phyloP scores from a whole-genome alignment of 2,797 vertebrate species.

The Parauchenoglanis punctatus region DNA sequence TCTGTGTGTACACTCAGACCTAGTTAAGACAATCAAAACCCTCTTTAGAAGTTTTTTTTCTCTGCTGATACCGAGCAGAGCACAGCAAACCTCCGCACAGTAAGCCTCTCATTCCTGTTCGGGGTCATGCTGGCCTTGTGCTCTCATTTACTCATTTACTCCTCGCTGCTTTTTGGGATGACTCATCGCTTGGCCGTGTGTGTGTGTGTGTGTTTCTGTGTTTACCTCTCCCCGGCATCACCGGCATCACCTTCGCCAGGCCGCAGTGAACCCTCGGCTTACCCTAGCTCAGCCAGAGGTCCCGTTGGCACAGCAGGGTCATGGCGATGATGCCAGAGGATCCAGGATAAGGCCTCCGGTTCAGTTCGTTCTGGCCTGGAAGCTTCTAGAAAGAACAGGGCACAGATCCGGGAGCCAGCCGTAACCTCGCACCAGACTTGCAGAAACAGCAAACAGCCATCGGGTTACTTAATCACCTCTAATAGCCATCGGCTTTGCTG shows the following conservation, averaged over 20 bases:
- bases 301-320: conserved; percentile 50
- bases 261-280: conserved; percentile 48
- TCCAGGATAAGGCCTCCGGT: conserved; percentile 60
- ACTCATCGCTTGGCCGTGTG: conserved; percentile 49
- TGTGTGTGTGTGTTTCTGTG: neutral
- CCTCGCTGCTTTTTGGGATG: conserved; percentile 11
- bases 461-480: conserved; percentile 60
- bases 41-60: conserved; percentile 73
- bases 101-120: conserved; percentile 67
- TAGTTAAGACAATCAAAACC: conserved; percentile 78
- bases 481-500: conserved; percentile 55
- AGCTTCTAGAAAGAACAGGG: conserved; percentile 21
- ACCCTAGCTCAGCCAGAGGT: conserved; percentile 54
- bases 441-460: conserved; percentile 57
- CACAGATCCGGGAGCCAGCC: conserved; percentile 47
- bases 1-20: conserved; percentile 76
- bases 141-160: conserved; percentile 50
- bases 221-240: conserved; percentile 50
- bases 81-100: conserved; percentile 59
- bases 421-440: conserved; percentile 44
- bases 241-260: conserved; percentile 41
- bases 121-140: conserved; percentile 70
- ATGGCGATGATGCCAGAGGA: conserved; percentile 50
- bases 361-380: conserved; percentile 54
- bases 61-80: conserved; percentile 66